phyloP scores from a whole-genome alignment of 2,113 vertebrate species.

The Haplochromis vanheusdeni region DNA sequence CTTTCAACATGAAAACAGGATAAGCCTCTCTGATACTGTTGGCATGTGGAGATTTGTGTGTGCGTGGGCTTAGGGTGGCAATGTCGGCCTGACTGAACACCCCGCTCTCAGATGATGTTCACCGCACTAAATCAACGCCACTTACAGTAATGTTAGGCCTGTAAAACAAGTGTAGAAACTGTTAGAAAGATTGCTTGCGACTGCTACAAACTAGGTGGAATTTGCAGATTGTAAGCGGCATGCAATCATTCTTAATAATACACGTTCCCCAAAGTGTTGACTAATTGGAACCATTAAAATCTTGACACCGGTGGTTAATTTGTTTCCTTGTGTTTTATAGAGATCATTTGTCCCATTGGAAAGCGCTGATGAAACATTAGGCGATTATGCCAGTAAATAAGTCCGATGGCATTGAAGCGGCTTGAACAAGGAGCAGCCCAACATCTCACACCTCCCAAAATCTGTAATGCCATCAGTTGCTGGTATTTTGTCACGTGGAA shows the following conservation, averaged over 20 bases:
- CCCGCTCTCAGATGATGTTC: neutral
- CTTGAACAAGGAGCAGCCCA: neutral
- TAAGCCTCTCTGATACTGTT: neutral
- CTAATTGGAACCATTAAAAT: slow-evolving; percentile 72
- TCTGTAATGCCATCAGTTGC: slow-evolving; percentile 1
- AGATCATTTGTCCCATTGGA: slow-evolving; percentile 56
- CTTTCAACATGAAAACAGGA: neutral
- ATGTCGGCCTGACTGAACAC: neutral
- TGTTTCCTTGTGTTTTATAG: slow-evolving; percentile 68
- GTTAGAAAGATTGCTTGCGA: neutral
- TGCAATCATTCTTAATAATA: slow-evolving; percentile 53
- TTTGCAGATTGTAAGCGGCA: slow-evolving; percentile 29
- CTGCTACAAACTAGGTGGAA: slow-evolving; percentile 8
- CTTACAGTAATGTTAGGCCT: neutral
- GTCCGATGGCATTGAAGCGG: slow-evolving; percentile 2
- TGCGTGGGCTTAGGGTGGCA: neutral
- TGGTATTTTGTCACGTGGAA: neutral
- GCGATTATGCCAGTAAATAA: slow-evolving; percentile 35
- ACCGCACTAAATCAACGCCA: neutral
- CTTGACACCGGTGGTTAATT: slow-evolving; percentile 66
- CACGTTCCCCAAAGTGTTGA: slow-evolving; percentile 62
- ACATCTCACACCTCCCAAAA: neutral
- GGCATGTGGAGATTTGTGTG: neutral
- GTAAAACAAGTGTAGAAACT: slow-evolving; percentile 11
- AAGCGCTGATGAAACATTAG: slow-evolving; percentile 59